A percentile compares a stretch with the other conserved stretches of the same genome.
Evolutionary conservation across 1,140 invertebrate species (phyloP).

Genomic region (Ctenoplectra terminalis): DNA sequence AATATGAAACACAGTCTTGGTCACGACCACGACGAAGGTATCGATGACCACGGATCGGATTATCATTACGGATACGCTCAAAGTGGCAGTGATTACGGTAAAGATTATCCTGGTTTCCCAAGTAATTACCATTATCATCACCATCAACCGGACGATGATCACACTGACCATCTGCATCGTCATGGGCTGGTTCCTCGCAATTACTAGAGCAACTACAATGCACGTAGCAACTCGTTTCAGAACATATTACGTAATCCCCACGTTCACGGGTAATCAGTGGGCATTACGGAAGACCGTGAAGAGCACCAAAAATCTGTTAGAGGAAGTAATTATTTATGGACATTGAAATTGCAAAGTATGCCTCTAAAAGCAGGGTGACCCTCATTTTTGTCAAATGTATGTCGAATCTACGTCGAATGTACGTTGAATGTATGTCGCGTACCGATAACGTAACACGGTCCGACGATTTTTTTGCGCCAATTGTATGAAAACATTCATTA

Average conservation of each 20-base stretch:
- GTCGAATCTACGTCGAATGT: neutral
- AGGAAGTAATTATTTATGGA: neutral
- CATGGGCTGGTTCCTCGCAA: neutral
- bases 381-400: no score
- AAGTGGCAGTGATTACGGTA: slow-evolving; percentile 3
- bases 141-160: slow-evolving; percentile 1
- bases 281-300: neutral
- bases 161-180: neutral
- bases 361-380: neutral
- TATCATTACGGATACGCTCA: slow-evolving; percentile 10
- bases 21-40: neutral
- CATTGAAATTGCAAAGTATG: neutral
- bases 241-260: neutral
- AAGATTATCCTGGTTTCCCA: slow-evolving; percentile 6
- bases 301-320: neutral
- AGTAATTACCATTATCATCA: slow-evolving; percentile 9
- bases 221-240: neutral
- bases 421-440: neutral
- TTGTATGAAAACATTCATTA: neutral
- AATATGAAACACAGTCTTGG: neutral
- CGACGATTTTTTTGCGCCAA: neutral
- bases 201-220: neutral
- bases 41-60: neutral
- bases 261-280: neutral
- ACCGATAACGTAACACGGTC: neutral